phyloP scores from a whole-genome alignment of 2,888 invertebrate species.

The Drosophila austrosaltans region DNA sequence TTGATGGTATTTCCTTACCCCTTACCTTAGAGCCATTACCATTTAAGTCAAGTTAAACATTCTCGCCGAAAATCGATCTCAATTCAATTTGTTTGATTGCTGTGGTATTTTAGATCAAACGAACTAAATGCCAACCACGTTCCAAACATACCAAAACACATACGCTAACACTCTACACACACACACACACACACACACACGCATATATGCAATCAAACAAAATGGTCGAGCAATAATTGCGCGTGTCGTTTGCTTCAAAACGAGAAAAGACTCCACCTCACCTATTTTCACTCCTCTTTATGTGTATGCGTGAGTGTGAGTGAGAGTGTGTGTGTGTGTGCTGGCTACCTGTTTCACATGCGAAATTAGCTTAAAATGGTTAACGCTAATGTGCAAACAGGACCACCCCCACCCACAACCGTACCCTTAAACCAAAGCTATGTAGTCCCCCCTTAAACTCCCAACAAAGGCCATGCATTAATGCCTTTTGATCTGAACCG shows the following conservation, averaged over 20 bases:
- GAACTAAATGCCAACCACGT: conserved; percentile 70
- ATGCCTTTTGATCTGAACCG: conserved; percentile 69
- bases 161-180: conserved; percentile 1
- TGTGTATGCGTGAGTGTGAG: not conserved
- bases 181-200: conserved; percentile 13
- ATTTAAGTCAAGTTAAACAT: conserved; percentile 43
- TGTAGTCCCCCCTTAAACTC: not conserved
- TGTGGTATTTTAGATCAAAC: conserved; percentile 67
- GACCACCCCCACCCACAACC: not conserved
- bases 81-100: conserved; percentile 77
- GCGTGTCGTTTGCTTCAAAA: conserved; percentile 72
- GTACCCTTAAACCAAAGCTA: not conserved
- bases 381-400: conserved; percentile 71
- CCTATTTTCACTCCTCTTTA: not conserved
- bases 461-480: conserved; percentile 47
- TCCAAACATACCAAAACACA: conserved; percentile 36
- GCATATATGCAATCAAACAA: conserved; percentile 65
- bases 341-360: conserved; percentile 76
- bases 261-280: conserved; percentile 41
- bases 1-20: conserved; percentile 3
- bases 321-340: conserved; percentile 18
- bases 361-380: conserved; percentile 73
- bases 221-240: conserved; percentile 78
- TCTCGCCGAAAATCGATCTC: conserved; percentile 66
- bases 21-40: conserved; percentile 45